Base-by-base conservation (phyloP, 2,797 vertebrate species). In the Varecia variegata region DNA sequence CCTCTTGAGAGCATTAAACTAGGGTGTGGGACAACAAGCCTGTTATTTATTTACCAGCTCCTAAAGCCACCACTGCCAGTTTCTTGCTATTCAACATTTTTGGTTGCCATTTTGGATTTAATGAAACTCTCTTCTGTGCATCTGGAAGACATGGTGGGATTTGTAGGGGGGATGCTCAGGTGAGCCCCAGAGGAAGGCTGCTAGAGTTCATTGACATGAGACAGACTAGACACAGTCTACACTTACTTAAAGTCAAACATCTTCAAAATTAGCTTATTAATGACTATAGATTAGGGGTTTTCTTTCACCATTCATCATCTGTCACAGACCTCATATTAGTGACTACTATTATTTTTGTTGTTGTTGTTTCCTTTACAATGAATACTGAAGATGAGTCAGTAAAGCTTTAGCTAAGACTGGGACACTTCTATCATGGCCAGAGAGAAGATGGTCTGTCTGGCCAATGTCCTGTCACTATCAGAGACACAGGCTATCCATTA, bases 11-110 rank as follows among this genome's bases (percentile, higher is more conserved):
- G 83, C 95, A 96, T 93, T 96, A 94, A 94, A 96, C 93, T 62
- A 82, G 97, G 95, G 89, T 95, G 71, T 96, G 74, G 97, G 93
- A 94, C 93, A 98, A 97, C 94, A 97, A 96, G 95, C 79, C 60
- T 96, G 50, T 60, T 97, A 97, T 94, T 98, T 97, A 97, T 94
- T 97, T 97, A 97, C 88, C 65, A 95, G 97, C 79, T 96, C 82
- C 95, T 74, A 88, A 96, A 35, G 71, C 95, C 60, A 77, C n/a
- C 76, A 88, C 30, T 81, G 87, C 94, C 70, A 35, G 68, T 81
- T 93, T 86, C 90, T 88, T 84, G 73, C 90, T 94, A 45, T n/a
- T 94, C 54, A 21, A 96, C 89, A 94, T 93, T 97, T 97, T 95
- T 79, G 94, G 87, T 97, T 79, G 52, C 93, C 90, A 95, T 96